Evolutionary conservation across 2,888 invertebrate species (phyloP).

Genomic region (Melinaea menophilus): DNA sequence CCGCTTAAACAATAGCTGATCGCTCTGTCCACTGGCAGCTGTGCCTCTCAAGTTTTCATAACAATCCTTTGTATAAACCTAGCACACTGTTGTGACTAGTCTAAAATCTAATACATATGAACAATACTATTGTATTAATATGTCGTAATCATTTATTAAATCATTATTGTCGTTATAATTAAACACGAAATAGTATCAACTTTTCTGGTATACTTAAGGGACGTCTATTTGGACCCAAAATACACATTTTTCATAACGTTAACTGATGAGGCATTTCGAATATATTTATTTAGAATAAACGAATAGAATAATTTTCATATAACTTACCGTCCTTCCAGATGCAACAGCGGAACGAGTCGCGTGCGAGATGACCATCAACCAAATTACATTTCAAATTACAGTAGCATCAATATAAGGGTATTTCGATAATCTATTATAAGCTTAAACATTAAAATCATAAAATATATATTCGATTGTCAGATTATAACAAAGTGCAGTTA

Average conservation of each 20-base stretch:
- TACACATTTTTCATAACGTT: constrained; percentile 14
- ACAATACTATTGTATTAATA: constrained; percentile 26
- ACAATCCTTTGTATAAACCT: constrained; percentile 27
- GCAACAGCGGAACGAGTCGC: constrained; percentile 55
- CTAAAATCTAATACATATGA: constrained; percentile 17
- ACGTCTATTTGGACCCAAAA: constrained; percentile 11
- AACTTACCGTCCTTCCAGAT: constrained; percentile 49
- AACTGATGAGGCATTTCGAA: constrained; percentile 9
- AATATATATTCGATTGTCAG: constrained; percentile 15
- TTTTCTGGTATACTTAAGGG: constrained; percentile 10
- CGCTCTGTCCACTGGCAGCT: constrained; percentile 21
- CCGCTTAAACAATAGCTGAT: constrained; percentile 27
- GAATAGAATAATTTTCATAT: constrained; percentile 55
- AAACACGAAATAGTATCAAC: not conserved
- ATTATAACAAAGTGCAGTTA: constrained; percentile 6
- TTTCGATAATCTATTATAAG: constrained; percentile 13
- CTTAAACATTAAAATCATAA: constrained; percentile 10
- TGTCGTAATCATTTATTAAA: constrained; percentile 13
- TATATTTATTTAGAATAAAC: constrained; percentile 24
- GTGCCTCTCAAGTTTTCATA: constrained; percentile 28
- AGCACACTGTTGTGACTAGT: constrained; percentile 23
- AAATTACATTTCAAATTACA: constrained; percentile 22
- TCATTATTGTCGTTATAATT: not conserved
- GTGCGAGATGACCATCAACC: constrained; percentile 36
- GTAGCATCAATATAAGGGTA: constrained; percentile 8